Percentiles rank a stretch among this genome's conserved stretches.
Evolutionary conservation across 2,888 invertebrate genomes (phyloP).

Genomic region (Oconnorella tubifera): DNA sequence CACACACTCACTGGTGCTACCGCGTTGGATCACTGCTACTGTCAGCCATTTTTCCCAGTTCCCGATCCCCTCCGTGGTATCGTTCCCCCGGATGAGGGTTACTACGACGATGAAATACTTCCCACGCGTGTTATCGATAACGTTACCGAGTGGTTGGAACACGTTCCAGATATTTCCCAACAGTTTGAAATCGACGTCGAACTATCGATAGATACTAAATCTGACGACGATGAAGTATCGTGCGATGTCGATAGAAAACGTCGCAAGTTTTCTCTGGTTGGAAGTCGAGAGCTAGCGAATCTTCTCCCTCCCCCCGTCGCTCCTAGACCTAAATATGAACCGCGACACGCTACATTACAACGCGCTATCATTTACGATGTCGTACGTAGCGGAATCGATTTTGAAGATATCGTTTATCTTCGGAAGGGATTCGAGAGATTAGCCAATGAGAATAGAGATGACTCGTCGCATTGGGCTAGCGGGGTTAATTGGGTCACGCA

Average conservation of each 20-base stretch:
- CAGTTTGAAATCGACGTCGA: conserved; percentile 5
- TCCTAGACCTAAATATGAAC: not conserved
- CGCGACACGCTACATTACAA: conserved; percentile 12
- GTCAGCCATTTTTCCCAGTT: conserved; percentile 17
- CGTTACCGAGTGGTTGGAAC: not conserved
- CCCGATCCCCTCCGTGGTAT: not conserved
- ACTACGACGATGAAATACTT: not conserved
- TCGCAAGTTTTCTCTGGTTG: conserved; percentile 8
- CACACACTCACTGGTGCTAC: not conserved
- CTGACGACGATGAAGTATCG: conserved; percentile 3
- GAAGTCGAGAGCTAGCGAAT: conserved; percentile 19
- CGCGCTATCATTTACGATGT: conserved; percentile 8
- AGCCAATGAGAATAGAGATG: conserved; percentile 6
- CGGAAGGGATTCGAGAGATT: conserved; percentile 9
- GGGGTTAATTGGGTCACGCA: conserved; percentile 10
- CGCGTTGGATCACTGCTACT: conserved; percentile 15
- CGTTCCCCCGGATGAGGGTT: not conserved
- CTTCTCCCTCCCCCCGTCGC: conserved; percentile 10
- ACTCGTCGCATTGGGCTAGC: conserved; percentile 6
- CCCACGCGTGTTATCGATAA: not conserved
- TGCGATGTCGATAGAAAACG: not conserved
- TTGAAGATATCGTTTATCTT: conserved; percentile 17
- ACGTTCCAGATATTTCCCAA: conserved; percentile 7
- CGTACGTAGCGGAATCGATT: conserved; percentile 14
- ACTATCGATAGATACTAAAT: not conserved